Evolutionary conservation across 2,113 vertebrate species (phyloP).

Genomic region (Ceuthmochares aereus): DNA sequence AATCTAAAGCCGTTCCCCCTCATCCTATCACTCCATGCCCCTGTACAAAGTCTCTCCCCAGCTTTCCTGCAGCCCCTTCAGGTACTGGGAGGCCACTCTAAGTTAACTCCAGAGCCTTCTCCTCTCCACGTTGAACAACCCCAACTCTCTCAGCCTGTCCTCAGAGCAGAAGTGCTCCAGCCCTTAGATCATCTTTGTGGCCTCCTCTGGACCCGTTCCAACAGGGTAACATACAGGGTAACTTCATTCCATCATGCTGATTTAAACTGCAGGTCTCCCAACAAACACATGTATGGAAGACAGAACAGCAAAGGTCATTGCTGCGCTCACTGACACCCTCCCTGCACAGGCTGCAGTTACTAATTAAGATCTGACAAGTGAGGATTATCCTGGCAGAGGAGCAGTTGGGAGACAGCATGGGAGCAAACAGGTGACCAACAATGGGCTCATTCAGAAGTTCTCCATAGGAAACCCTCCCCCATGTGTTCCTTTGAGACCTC

Average conservation of each 20-base stretch:
- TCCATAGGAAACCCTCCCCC: accelerated
- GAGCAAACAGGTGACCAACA: not conserved
- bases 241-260: accelerated
- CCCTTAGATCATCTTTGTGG: too few species aligned
- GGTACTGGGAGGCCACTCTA: too few species aligned
- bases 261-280: not conserved
- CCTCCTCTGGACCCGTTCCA: too few species aligned
- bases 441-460: not conserved
- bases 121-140: too few species aligned
- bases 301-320: not conserved
- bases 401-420: not conserved
- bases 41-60: too few species aligned
- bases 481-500: not conserved
- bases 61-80: too few species aligned
- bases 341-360: not conserved
- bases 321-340: not conserved
- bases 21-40: too few species aligned
- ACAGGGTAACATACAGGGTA: too few species aligned
- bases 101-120: too few species aligned
- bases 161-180: too few species aligned
- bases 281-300: accelerated
- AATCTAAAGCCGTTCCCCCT: too few species aligned
- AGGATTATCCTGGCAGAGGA: not conserved
- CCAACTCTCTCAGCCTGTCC: too few species aligned
- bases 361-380: not conserved